Conservation (phyloP, 37 sponge, comb jelly and placozoan species). For the Chondrilla cf. caribensis region DNA sequence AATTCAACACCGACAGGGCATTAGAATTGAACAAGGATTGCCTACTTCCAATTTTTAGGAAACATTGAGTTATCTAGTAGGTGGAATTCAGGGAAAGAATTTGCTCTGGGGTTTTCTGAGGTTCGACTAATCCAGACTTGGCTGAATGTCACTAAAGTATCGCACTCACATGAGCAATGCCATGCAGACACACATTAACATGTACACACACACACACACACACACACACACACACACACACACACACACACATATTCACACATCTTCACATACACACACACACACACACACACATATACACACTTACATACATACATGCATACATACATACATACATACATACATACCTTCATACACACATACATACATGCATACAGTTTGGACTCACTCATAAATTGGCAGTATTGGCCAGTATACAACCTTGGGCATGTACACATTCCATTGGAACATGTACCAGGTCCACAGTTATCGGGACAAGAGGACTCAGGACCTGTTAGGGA, state of each 20-base stretch:
- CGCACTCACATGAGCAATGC: no score
- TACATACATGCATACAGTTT: no score
- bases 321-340: background rate
- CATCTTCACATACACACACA: background rate
- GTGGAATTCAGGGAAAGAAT: no score
- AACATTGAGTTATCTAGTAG: no score
- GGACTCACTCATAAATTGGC: conserved; percentile 45
- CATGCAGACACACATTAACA: background rate
- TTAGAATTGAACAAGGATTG: no score
- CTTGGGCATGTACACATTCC: conserved; percentile 39
- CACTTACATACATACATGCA: background rate
- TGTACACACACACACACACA: conserved; percentile 9
- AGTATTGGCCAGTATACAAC: conserved; percentile 40
- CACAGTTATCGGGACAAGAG: conserved; percentile 19
- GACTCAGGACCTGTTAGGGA: background rate
- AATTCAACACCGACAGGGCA: no score
- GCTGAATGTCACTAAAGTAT: no score
- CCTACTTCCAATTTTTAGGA: no score
- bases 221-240: background rate
- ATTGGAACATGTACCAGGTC: conserved; percentile 36
- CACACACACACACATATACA: background rate
- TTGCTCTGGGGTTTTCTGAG: no score
- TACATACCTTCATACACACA: background rate
- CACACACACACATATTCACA: background rate
- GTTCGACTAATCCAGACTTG: no score